These are phyloP conservation scores for Dichetophora obliterata DNA, from an alignment of 2,888 invertebrate genomes.

Conservation along the genomic window DNA sequence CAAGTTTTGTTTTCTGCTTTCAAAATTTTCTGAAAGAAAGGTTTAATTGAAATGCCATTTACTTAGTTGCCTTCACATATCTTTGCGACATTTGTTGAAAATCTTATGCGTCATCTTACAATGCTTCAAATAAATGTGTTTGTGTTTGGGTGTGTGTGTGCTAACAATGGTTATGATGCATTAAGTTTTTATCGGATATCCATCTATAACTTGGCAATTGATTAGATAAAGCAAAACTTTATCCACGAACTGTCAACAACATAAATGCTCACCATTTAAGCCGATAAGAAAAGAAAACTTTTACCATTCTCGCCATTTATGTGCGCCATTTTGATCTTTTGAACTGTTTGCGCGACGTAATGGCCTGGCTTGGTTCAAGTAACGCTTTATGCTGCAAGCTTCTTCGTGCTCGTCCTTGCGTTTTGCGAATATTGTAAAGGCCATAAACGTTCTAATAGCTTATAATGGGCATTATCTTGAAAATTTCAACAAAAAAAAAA, in stretches of 20 bases:
- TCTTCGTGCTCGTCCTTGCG: not conserved
- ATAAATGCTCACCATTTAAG: slow-evolving; percentile 4
- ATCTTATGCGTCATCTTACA: too few species aligned
- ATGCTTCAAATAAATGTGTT: too few species aligned
- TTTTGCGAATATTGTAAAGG: not conserved
- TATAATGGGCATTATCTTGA: slow-evolving; percentile 9
- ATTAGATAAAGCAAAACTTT: not conserved
- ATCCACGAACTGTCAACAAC: slow-evolving; percentile 1
- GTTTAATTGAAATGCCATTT: too few species aligned
- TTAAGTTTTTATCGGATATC: not conserved
- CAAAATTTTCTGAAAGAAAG: too few species aligned
- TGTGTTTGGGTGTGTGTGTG: too few species aligned
- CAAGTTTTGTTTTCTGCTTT: too few species aligned
- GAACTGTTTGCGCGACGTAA: not conserved
- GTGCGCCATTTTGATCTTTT: slow-evolving; percentile 17
- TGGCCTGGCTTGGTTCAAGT: not conserved
- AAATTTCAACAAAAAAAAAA: not conserved
- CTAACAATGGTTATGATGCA: too few species aligned
- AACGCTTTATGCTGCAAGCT: too few species aligned
- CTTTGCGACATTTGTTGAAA: too few species aligned
- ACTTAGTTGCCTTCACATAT: too few species aligned
- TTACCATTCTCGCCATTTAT: slow-evolving; percentile 1
- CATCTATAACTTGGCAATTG: not conserved
- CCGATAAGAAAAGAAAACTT: slow-evolving; percentile 25
- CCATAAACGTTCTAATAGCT: slow-evolving; percentile 28